These are phyloP conservation scores for Shargacucullia verbasci DNA, from an alignment of 2,888 invertebrate species.

Conservation along the genomic window DNA sequence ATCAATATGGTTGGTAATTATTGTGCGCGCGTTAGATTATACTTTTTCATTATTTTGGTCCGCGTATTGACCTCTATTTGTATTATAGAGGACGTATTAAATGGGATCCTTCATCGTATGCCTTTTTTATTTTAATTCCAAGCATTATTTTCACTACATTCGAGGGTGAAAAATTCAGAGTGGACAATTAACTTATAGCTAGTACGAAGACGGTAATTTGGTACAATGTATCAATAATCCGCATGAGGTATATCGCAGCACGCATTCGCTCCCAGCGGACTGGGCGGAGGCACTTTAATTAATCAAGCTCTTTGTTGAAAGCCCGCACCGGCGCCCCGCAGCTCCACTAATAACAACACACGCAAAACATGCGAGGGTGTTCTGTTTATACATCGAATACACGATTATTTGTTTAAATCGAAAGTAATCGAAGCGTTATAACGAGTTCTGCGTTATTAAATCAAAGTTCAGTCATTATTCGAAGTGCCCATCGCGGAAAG, in stretches of 20 bases:
- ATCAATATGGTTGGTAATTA: too few species aligned
- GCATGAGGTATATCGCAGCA: constrained; percentile 66
- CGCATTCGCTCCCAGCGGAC: constrained; percentile 77
- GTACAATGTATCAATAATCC: constrained; percentile 77
- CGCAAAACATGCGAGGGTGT: constrained; percentile 77
- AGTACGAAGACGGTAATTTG: constrained; percentile 65
- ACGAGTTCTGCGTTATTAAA: constrained; percentile 56
- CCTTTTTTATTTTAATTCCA: too few species aligned
- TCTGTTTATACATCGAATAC: constrained; percentile 75
- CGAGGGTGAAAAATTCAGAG: constrained; percentile 17
- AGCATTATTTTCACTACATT: neutral
- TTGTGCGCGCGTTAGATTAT: too few species aligned
- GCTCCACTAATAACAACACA: constrained; percentile 78
- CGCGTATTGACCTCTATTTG: too few species aligned
- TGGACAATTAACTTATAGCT: constrained; percentile 28
- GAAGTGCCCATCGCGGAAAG: constrained; percentile 49
- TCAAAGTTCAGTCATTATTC: constrained; percentile 55
- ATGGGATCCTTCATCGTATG: too few species aligned
- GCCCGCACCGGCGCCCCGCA: constrained; percentile 70
- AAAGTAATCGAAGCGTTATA: constrained; percentile 75
- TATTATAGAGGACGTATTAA: too few species aligned
- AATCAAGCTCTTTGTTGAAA: constrained; percentile 84
- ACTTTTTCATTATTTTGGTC: too few species aligned
- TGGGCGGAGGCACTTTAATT: constrained; percentile 86
- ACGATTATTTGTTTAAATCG: constrained; percentile 79